These are phyloP conservation scores for Actinia equina DNA, from an alignment of 64 coral and sea anemone genomes.

Conservation along the genomic window DNA sequence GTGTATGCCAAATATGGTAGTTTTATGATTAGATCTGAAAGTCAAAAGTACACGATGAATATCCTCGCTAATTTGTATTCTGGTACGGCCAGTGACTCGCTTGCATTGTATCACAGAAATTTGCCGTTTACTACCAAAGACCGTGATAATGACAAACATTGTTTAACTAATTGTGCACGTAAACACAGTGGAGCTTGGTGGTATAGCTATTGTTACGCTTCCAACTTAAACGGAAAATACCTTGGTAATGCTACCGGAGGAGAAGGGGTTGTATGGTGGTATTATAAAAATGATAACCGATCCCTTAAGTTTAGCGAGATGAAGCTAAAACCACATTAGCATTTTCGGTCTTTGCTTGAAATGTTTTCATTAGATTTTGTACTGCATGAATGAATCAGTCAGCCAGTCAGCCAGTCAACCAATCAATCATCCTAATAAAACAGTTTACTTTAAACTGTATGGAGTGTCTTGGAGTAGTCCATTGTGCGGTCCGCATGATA, in stretches of 20 bases:
- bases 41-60: not conserved
- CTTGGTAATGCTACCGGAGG: not conserved
- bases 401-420: too few relatives aligned
- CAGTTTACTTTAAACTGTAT: too few relatives aligned
- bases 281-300: not conserved
- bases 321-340: constrained; percentile 3
- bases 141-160: not conserved
- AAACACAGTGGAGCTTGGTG: constrained; percentile 5
- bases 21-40: not conserved
- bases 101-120: not conserved
- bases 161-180: not conserved
- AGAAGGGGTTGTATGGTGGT: constrained; percentile 2
- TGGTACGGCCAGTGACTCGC: not conserved
- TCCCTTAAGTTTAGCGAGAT: constrained; percentile 10
- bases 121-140: constrained; percentile 23
- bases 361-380: too few relatives aligned
- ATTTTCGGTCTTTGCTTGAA: not conserved
- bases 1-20: constrained; percentile 31
- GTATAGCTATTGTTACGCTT: constrained; percentile 11
- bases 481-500: too few relatives aligned
- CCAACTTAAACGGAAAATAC: constrained; percentile 31
- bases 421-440: too few relatives aligned
- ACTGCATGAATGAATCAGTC: too few relatives aligned
- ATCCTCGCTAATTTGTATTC: not conserved
- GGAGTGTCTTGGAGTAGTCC: too few relatives aligned